Evolutionary conservation across 2,113 vertebrate species (phyloP).

Genomic region (Aegithalos caudatus): DNA sequence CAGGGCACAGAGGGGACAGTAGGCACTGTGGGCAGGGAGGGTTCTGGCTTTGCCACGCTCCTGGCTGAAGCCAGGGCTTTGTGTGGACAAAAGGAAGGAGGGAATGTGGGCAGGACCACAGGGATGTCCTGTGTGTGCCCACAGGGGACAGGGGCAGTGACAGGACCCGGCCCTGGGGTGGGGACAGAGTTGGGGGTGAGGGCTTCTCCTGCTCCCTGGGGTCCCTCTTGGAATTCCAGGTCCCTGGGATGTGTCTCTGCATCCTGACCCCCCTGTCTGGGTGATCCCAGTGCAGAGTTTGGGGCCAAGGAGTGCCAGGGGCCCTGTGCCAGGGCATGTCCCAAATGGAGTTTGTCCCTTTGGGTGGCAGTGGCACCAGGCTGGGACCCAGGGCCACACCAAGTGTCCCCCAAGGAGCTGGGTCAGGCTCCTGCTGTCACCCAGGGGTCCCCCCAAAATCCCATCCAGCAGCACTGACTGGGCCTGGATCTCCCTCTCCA

Average conservation of each 20-base stretch:
- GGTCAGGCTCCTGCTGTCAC: neutral
- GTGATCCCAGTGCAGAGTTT: neutral
- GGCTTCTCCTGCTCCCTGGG: neutral
- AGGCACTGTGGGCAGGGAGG: neutral
- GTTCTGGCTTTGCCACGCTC: neutral
- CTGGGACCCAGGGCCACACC: neutral
- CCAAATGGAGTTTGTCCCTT: accelerated
- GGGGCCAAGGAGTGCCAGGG: neutral
- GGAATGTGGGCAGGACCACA: neutral
- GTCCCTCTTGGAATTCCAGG: neutral
- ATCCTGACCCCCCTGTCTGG: accelerated
- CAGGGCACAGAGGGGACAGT: accelerated
- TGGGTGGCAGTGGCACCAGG: neutral
- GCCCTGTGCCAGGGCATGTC: neutral
- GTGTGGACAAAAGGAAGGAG: neutral
- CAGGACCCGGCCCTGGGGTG: neutral
- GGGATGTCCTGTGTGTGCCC: neutral
- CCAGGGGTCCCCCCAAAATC: neutral
- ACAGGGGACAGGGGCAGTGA: neutral
- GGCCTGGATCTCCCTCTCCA: neutral
- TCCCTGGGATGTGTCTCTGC: neutral
- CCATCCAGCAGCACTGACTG: accelerated
- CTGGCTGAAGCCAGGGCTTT: neutral
- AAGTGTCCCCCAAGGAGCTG: accelerated
- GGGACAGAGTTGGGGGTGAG: neutral